These are phyloP conservation scores for Meloidogyne floridensis DNA, from an alignment of 1,140 invertebrate genomes.

Conservation along the genomic window DNA sequence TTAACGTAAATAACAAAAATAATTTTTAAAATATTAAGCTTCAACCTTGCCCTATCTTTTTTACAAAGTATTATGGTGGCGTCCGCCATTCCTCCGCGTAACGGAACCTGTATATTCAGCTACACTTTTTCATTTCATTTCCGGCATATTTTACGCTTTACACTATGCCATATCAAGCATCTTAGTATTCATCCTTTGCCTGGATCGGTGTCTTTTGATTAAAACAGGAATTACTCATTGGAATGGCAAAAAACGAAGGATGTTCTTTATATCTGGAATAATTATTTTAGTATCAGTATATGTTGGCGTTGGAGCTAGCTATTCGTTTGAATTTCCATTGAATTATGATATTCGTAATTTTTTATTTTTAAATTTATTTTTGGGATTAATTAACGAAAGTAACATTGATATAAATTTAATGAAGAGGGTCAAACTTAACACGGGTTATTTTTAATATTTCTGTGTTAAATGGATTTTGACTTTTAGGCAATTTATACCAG, in stretches of 20 bases:
- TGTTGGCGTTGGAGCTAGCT: too few relatives aligned
- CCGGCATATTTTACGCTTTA: background rate
- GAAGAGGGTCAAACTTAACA: too few relatives aligned
- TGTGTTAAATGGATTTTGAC: too few relatives aligned
- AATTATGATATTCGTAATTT: too few relatives aligned
- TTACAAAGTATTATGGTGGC: slow-evolving; percentile 12
- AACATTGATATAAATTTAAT: too few relatives aligned
- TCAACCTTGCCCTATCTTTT: background rate
- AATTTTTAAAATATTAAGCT: background rate
- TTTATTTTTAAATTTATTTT: too few relatives aligned
- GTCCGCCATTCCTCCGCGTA: background rate
- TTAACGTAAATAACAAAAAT: too few relatives aligned
- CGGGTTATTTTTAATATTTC: too few relatives aligned
- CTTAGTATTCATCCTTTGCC: background rate
- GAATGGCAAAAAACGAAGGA: background rate
- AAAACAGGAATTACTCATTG: background rate
- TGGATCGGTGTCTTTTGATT: background rate
- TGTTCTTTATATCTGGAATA: background rate
- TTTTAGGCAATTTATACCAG: too few relatives aligned
- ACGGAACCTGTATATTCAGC: background rate
- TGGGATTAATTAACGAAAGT: too few relatives aligned
- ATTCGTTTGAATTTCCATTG: too few relatives aligned
- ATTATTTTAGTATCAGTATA: too few relatives aligned
- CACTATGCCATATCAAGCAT: background rate
- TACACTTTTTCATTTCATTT: background rate